phyloP scores from a whole-genome alignment of 2,113 vertebrate genomes.

The Tetraodon nigroviridis region DNA sequence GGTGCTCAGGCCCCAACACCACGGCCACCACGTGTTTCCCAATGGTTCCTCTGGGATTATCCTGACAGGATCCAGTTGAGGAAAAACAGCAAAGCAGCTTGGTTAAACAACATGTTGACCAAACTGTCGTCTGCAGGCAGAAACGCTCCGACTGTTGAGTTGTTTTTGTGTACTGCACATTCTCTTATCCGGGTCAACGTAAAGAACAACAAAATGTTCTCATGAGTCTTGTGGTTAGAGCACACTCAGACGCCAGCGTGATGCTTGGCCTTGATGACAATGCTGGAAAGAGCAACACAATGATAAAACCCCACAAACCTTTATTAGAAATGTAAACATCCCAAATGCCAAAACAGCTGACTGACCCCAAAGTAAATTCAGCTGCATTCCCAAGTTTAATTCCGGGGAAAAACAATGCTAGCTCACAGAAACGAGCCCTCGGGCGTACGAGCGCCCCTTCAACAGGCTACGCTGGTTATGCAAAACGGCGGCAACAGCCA shows the following conservation, averaged over 20 bases:
- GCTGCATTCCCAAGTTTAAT: constrained; percentile 5
- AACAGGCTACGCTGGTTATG: constrained; percentile 42
- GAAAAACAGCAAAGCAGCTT: background rate
- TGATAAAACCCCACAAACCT: no score
- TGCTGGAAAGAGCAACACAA: background rate
- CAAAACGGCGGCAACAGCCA: constrained; percentile 33
- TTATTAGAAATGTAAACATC: background rate
- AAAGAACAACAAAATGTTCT: constrained; percentile 11
- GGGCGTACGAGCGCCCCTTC: constrained; percentile 14
- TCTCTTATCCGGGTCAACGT: constrained; percentile 18
- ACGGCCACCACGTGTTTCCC: no score
- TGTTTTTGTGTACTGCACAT: constrained; percentile 16
- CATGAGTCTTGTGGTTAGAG: constrained; percentile 7
- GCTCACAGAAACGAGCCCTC: constrained; percentile 45
- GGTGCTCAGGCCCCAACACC: no score
- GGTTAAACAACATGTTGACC: background rate
- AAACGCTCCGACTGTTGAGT: constrained; percentile 19
- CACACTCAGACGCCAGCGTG: constrained; percentile 3
- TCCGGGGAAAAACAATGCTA: constrained; percentile 38
- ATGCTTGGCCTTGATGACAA: background rate
- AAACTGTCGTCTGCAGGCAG: background rate
- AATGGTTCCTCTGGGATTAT: background rate
- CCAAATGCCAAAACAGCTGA: background rate
- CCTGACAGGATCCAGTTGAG: constrained; percentile 26
- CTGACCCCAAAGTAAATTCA: constrained; percentile 10